These are phyloP conservation scores for Fregata magnificens DNA, from an alignment of 2,113 vertebrate genomes.

Conservation along the genomic window DNA sequence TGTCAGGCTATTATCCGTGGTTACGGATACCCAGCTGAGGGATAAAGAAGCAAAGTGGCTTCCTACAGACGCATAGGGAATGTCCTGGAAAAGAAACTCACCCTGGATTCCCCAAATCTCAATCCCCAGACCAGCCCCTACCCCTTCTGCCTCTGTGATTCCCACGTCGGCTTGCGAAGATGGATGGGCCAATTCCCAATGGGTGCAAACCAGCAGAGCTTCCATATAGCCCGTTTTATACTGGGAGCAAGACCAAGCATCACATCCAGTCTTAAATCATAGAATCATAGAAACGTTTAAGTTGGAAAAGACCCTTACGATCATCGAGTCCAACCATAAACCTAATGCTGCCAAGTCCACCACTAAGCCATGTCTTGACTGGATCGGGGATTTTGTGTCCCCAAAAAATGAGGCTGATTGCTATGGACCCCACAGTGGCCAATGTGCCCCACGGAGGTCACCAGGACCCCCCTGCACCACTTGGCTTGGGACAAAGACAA, in stretches of 20 bases:
- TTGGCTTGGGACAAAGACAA: not conserved
- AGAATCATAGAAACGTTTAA: not conserved
- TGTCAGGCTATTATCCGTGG: not conserved
- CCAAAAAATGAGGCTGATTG: not conserved
- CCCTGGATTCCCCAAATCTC: not conserved
- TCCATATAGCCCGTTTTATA: not conserved
- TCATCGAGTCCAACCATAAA: not conserved
- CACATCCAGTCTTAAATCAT: not conserved
- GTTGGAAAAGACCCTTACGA: not conserved
- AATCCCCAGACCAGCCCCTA: not conserved
- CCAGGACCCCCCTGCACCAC: not conserved
- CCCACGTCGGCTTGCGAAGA: not conserved
- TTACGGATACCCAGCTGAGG: not conserved
- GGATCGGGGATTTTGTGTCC: not conserved
- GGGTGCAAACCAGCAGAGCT: not conserved
- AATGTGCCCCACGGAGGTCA: accelerated
- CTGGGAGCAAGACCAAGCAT: not conserved
- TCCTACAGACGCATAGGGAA: not conserved
- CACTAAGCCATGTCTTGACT: not conserved
- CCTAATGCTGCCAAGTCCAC: accelerated
- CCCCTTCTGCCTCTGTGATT: not conserved
- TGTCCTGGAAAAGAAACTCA: not conserved
- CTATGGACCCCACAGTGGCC: accelerated
- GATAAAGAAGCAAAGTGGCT: not conserved
- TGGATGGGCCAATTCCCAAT: not conserved